These are phyloP conservation scores for Pangasianodon gigas DNA, from an alignment of 2,113 vertebrate species.

Conservation along the genomic window DNA sequence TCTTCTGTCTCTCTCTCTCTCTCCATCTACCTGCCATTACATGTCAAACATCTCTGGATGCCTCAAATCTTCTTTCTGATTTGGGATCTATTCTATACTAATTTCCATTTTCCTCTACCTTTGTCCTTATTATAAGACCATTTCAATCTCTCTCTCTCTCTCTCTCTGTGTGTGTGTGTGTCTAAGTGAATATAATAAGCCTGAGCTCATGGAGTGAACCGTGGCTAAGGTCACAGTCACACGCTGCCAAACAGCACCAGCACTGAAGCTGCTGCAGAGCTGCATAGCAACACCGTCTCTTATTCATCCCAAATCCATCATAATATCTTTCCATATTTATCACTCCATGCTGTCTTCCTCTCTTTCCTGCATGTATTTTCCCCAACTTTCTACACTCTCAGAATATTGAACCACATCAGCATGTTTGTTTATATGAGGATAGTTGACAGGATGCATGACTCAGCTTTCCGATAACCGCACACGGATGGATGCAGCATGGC, in stretches of 20 bases:
- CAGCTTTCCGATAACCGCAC: slow-evolving; percentile 21
- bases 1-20: not conserved
- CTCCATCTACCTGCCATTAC: not conserved
- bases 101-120: slow-evolving; percentile 6
- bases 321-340: slow-evolving; percentile 1
- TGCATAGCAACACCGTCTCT: not conserved
- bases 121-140: not conserved
- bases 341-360: not conserved
- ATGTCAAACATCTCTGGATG: slow-evolving; percentile 17
- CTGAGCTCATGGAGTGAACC: slow-evolving; percentile 13
- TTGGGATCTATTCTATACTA: slow-evolving; percentile 6
- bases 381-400: not conserved
- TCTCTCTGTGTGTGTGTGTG: slow-evolving; percentile 7
- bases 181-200: slow-evolving; percentile 29
- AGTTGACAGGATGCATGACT: slow-evolving; percentile 8
- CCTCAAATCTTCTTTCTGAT: slow-evolving; percentile 31
- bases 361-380: not conserved
- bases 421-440: not conserved
- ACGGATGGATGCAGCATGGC: not conserved
- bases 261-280: slow-evolving; percentile 2
- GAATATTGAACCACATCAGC: not conserved
- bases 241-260: not conserved
- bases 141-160: not conserved
- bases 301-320: not conserved
- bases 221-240: slow-evolving; percentile 1